Percentiles rank a stretch among this genome's conserved stretches.
Evolutionary conservation across 1,140 invertebrate species (phyloP).

Genomic region (Leucophenga varia): DNA sequence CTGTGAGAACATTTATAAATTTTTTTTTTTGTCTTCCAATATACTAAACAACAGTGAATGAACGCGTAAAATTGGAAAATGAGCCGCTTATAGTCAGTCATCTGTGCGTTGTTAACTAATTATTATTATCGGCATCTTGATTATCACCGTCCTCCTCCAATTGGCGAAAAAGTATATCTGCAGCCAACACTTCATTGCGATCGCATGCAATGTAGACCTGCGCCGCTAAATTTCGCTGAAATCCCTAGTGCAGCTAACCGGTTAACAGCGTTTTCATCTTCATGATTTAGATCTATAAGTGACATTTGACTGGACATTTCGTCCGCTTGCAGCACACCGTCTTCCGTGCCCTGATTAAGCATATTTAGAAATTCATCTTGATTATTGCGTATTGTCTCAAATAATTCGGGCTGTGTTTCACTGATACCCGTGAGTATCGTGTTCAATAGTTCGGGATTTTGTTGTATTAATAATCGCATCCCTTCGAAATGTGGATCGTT

Average conservation of each 20-base stretch:
- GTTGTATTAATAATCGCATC: constrained; percentile 31
- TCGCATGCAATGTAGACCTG: constrained; percentile 43
- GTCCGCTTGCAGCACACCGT: too few relatives aligned
- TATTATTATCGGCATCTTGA: constrained; percentile 4
- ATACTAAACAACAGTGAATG: too few relatives aligned
- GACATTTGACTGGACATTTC: too few relatives aligned
- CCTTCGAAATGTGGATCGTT: constrained; percentile 22
- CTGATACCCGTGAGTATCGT: constrained; percentile 22
- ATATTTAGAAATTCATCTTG: constrained; percentile 30
- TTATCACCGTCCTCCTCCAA: constrained; percentile 27
- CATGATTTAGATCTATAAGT: constrained; percentile 22
- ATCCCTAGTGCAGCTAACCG: constrained; percentile 40
- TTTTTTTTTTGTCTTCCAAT: too few relatives aligned
- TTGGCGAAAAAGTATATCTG: constrained; percentile 37
- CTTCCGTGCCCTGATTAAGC: constrained; percentile 11
- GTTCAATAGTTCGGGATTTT: constrained; percentile 29
- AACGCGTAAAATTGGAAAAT: too few relatives aligned
- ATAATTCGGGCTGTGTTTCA: constrained; percentile 24
- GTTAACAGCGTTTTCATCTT: constrained; percentile 30
- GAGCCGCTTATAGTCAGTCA: too few relatives aligned
- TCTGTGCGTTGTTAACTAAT: too few relatives aligned
- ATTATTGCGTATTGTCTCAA: constrained; percentile 23
- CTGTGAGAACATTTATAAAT: too few relatives aligned
- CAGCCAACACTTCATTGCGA: constrained; percentile 41
- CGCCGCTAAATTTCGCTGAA: constrained; percentile 28